Evolutionary conservation across 1,140 invertebrate genomes (phyloP).

Genomic region (Bombus sylvicola): DNA sequence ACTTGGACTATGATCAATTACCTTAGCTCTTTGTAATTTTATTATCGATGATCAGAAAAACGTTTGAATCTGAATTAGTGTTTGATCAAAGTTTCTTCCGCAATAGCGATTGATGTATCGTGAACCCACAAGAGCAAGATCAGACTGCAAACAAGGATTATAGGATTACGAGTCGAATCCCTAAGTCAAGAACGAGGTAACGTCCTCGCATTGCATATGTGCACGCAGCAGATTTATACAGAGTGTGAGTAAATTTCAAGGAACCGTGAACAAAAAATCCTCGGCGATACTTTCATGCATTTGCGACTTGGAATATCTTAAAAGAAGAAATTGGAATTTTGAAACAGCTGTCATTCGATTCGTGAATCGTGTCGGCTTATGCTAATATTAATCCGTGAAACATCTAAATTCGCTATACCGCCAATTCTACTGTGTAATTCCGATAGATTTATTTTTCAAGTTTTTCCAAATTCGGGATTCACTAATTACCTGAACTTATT

Average conservation of each 20-base stretch:
- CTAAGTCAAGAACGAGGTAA: neutral
- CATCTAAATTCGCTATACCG: neutral
- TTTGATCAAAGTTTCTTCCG: neutral
- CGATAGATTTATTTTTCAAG: neutral
- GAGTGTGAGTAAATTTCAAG: neutral
- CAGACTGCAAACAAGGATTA: slow-evolving; percentile 14
- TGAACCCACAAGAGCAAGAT: neutral
- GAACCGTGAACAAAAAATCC: neutral
- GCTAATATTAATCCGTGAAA: neutral
- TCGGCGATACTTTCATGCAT: neutral
- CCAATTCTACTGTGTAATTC: neutral
- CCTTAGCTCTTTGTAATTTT: neutral
- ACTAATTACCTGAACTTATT: no score
- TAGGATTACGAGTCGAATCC: neutral
- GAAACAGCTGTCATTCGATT: neutral
- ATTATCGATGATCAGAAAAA: neutral
- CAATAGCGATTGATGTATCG: slow-evolving; percentile 6
- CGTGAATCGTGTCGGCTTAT: neutral
- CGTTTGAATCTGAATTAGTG: neutral
- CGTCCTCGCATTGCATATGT: neutral
- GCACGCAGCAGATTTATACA: neutral
- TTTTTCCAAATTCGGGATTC: neutral
- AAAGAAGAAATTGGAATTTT: neutral
- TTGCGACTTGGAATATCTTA: neutral
- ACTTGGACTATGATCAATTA: neutral